A percentile compares a stretch with the other conserved stretches of the same genome.
Conservation (phyloP, 2,888 invertebrate genomes). For the Rapana venosa region DNA sequence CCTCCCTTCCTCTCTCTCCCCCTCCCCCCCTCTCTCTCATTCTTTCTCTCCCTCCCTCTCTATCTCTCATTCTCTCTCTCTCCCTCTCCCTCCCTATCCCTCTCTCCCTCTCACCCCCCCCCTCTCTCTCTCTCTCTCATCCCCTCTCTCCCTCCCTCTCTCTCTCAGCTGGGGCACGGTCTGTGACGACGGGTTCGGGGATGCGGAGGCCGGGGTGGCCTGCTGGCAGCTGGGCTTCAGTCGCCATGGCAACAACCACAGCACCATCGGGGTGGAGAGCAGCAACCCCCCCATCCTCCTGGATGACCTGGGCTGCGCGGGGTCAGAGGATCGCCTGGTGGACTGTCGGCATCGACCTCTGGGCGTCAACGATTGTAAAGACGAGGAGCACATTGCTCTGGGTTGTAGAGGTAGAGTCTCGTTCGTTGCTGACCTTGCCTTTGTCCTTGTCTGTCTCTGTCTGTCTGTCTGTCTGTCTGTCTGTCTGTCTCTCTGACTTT, state of each 20-base stretch:
- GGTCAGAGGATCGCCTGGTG: not conserved
- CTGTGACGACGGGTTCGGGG: not conserved
- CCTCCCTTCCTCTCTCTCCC: not conserved
- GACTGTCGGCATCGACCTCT: not conserved
- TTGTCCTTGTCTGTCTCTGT: too few relatives aligned
- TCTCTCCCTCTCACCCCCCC: not conserved
- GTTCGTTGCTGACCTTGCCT: too few relatives aligned
- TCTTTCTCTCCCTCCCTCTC: not conserved
- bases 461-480: too few relatives aligned
- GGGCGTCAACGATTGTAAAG: not conserved
- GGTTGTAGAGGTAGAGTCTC: not conserved
- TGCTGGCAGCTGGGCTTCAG: slow-evolving; percentile 24
- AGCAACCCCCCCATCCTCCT: not conserved
- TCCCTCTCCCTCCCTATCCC: not conserved
- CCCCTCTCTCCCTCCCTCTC: not conserved
- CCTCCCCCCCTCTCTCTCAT: too few relatives aligned
- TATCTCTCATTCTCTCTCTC: not conserved
- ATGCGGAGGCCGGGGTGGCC: slow-evolving; percentile 3
- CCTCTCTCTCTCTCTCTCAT: not conserved
- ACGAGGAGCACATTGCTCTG: not conserved
- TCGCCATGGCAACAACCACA: slow-evolving; percentile 19
- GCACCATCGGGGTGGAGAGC: slow-evolving; percentile 13
- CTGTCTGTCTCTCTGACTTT: too few relatives aligned
- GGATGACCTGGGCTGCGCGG: not conserved
- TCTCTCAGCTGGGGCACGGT: slow-evolving; percentile 26